Evolutionary conservation across 2,113 vertebrate genomes (phyloP).

Genomic region (Microtus montanus): DNA sequence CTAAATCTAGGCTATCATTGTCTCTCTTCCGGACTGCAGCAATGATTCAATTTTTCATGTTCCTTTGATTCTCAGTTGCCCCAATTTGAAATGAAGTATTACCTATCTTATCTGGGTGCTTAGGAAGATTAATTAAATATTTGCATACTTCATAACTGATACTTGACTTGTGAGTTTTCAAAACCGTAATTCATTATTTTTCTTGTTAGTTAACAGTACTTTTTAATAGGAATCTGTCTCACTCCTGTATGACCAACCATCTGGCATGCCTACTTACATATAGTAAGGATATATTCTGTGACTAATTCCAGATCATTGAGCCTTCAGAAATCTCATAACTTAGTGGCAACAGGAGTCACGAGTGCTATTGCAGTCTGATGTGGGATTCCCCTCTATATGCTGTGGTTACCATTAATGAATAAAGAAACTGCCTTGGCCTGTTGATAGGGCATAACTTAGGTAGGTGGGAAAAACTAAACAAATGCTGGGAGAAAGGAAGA

Average conservation of each 20-base stretch:
- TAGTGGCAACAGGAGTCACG: neutral
- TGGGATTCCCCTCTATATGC: too few relatives aligned
- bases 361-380: neutral
- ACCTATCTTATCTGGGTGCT: neutral
- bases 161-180: neutral
- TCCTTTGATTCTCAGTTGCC: neutral
- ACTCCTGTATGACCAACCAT: neutral
- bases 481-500: too few relatives aligned
- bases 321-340: neutral
- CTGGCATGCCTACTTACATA: neutral
- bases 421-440: too few relatives aligned
- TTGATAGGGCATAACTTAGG: too few relatives aligned
- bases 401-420: too few relatives aligned
- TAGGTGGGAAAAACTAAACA: too few relatives aligned
- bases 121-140: neutral
- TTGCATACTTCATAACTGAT: neutral
- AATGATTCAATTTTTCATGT: neutral
- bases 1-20: neutral
- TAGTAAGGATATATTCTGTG: neutral
- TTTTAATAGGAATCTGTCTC: neutral
- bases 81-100: neutral
- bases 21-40: neutral
- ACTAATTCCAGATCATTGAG: neutral
- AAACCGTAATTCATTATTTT: neutral
- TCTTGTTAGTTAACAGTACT: neutral